Evolutionary conservation across 2,797 vertebrate genomes (phyloP).

Genomic region (Eremophila alpestris): DNA sequence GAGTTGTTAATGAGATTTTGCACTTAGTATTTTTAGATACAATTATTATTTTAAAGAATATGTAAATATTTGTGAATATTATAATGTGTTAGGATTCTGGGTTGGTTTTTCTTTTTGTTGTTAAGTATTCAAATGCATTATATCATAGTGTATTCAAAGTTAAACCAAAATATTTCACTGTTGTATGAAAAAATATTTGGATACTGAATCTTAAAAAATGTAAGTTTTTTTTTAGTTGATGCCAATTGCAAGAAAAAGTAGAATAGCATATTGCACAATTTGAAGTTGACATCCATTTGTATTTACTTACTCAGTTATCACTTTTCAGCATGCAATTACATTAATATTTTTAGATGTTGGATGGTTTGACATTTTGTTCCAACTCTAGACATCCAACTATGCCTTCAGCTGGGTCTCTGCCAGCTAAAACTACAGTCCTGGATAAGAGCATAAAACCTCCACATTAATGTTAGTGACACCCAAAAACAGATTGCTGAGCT

Average conservation of each 20-base stretch:
- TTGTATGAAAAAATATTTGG: background rate
- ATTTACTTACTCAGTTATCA: background rate
- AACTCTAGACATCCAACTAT: background rate
- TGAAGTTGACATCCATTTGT: background rate
- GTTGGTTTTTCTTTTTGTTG: rapidly evolving
- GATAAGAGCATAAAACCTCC: background rate
- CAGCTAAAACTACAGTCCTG: background rate
- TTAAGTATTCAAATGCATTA: background rate
- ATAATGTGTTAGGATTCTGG: background rate
- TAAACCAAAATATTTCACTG: background rate
- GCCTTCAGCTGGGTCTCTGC: background rate
- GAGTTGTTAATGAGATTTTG: background rate
- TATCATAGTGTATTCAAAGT: background rate
- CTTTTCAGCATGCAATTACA: background rate
- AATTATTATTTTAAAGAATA: background rate
- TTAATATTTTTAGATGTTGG: constrained; percentile 4
- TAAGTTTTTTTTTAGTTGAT: background rate
- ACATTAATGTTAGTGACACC: background rate
- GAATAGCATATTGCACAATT: background rate
- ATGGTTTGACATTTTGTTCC: constrained; percentile 7
- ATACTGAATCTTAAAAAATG: background rate
- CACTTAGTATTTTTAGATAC: background rate
- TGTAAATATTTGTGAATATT: background rate
- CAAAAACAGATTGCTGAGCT: background rate
- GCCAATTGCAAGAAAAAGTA: background rate